Conservation (phyloP, 2,113 vertebrate genomes). For the Dasypus novemcinctus region DNA sequence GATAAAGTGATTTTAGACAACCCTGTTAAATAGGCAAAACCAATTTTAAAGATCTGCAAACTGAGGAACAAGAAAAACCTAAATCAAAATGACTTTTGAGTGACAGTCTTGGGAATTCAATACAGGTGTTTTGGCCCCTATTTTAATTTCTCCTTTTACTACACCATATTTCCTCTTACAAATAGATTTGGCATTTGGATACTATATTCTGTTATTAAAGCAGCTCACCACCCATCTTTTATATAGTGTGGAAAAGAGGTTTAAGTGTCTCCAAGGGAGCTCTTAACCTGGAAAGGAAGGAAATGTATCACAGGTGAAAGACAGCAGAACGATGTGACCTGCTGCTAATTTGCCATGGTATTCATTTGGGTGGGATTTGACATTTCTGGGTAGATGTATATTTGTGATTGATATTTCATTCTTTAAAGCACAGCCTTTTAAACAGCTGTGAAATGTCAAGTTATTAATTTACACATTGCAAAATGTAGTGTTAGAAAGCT, state of each 20-base stretch:
- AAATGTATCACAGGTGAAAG: constrained; percentile 67
- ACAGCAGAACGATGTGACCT: constrained; percentile 66
- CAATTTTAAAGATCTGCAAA: constrained; percentile 1
- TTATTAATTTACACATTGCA: constrained; percentile 78
- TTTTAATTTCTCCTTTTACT: constrained; percentile 43
- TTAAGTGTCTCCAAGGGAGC: constrained; percentile 65
- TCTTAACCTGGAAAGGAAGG: constrained; percentile 68
- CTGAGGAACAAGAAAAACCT: neutral
- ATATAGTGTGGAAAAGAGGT: constrained; percentile 59
- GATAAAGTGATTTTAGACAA: neutral
- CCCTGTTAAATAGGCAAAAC: neutral
- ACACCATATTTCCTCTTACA: neutral
- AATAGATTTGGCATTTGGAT: constrained; percentile 56
- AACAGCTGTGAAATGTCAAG: constrained; percentile 80
- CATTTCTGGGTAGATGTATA: constrained; percentile 76
- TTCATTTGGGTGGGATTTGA: constrained; percentile 78
- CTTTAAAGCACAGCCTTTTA: constrained; percentile 74
- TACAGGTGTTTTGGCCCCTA: neutral
- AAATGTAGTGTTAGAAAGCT: constrained; percentile 71
- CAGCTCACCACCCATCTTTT: constrained; percentile 63
- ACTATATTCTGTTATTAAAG: constrained; percentile 71
- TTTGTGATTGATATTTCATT: constrained; percentile 79
- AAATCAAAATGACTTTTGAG: neutral
- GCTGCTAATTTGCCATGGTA: constrained; percentile 63
- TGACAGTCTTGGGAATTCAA: neutral